Percentiles rank a stretch among this genome's conserved stretches.
These are phyloP conservation scores for Rhinoderma darwinii DNA, from an alignment of 2,113 vertebrate genomes.

Conservation along the genomic window DNA sequence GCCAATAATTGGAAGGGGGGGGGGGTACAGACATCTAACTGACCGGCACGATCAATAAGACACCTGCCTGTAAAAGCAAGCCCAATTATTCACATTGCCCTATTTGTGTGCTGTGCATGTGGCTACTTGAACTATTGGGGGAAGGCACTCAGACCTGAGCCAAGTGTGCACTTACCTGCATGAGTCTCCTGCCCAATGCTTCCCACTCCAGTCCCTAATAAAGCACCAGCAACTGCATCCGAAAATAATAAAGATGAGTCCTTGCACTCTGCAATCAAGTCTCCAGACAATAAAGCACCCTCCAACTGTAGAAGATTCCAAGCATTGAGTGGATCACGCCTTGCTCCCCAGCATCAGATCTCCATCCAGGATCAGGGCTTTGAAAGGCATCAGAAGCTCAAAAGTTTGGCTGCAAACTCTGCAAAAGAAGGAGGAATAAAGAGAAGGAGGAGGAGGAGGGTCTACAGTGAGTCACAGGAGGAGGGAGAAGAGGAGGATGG, in stretches of 20 bases:
- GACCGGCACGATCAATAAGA: no score
- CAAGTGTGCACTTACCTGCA: slow-evolving; percentile 39
- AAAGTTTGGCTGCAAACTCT: slow-evolving; percentile 23
- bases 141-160: background rate
- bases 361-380: background rate
- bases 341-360: background rate
- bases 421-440: slow-evolving; percentile 17
- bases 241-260: background rate
- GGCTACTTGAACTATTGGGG: background rate
- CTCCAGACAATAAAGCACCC: background rate
- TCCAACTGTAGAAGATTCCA: background rate
- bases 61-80: background rate
- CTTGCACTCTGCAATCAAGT: background rate
- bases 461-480: background rate
- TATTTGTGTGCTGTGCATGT: background rate
- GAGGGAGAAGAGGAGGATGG: background rate
- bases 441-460: background rate
- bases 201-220: background rate
- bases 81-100: background rate
- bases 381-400: background rate
- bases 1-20: no score
- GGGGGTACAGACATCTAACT: background rate
- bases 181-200: background rate
- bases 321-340: background rate
- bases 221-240: background rate